Evolutionary conservation across 2,888 invertebrate species (phyloP), one percentile per base, ranked within the genome.

Genomic region (Dicyrtomina minuta): DNA sequence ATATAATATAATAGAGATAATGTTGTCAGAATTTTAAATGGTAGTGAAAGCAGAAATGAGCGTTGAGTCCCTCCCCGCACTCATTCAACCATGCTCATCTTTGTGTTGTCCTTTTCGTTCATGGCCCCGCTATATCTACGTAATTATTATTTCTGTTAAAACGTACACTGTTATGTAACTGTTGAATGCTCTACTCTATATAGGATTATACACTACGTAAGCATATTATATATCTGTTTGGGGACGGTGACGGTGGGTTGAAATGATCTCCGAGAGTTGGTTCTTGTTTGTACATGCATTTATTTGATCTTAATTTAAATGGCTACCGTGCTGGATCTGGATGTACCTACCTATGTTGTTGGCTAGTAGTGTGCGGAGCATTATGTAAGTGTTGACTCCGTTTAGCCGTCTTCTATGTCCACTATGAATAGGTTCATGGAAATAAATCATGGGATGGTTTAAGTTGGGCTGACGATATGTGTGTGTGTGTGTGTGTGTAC

Each of bases 231-330:
- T 12, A 12, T 49, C 5, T 49, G 2, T 49, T 49, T 49, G 17
- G 1, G 10, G 24, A 5, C 5, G 24, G 22, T 53, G 4, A 24
- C 4, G 33, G 8, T 33, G 33, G 33, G 33, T 33, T 33, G 33
- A 33, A 33, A 33, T 33, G 33, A n/a, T n/a, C n/a, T n/a, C n/a
- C n/a, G n/a, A n/a, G n/a, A n/a, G n/a, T n/a, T 49, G 49, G 51
- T 10, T 20, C 2, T 33, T 51, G 51, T 51, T 51, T 17, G 22
- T 39, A 46, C 60, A 46, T 46, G 3, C 15, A 41, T 12, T 43
- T 39, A 43, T 64, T 64, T 64, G 64, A 64, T 64, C 64, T 64
- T 33, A 51, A 64, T 53, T 64, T 64, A 64, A 64, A 64, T 51
- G 33, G 49, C 17, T 64, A 15, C n/a, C 17, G 51, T 20, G 8